Percentiles rank a stretch among this genome's conserved stretches.
These are phyloP conservation scores for Galeopsomyia nigrocyanea DNA, from an alignment of 2,888 invertebrate genomes.

Conservation along the genomic window DNA sequence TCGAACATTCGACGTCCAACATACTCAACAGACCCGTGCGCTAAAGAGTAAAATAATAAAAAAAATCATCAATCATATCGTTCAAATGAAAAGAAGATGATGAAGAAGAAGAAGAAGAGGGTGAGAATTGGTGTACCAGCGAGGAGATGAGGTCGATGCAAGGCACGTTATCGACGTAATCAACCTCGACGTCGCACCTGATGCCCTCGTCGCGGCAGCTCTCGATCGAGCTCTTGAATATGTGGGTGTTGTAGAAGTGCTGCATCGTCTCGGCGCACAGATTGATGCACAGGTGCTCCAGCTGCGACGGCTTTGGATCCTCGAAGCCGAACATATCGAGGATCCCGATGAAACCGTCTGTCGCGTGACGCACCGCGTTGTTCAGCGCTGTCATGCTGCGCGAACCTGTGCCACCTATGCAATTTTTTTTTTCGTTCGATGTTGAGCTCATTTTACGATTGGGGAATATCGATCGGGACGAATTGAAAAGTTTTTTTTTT, in stretches of 20 bases:
- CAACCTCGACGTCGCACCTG: slow-evolving; percentile 88
- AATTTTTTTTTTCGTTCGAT: not conserved
- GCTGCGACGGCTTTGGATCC: slow-evolving; percentile 88
- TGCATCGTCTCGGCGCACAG: slow-evolving; percentile 97
- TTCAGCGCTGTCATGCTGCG: slow-evolving; percentile 93
- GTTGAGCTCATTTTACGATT: not conserved
- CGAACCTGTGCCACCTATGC: slow-evolving; percentile 76
- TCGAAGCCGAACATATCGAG: slow-evolving; percentile 98
- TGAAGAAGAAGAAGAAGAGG: not conserved
- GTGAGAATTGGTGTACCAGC: slow-evolving; percentile 71
- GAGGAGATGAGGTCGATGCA: slow-evolving; percentile 96
- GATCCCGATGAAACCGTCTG: slow-evolving; percentile 95
- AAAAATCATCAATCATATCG: slow-evolving; percentile 16
- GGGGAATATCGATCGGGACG: too few species aligned
- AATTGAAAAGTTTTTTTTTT: not conserved
- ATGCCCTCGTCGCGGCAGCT: slow-evolving; percentile 95
- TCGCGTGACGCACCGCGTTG: slow-evolving; percentile 92
- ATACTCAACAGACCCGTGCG: slow-evolving; percentile 92
- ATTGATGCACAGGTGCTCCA: slow-evolving; percentile 95
- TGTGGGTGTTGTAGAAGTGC: slow-evolving; percentile 97
- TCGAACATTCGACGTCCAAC: slow-evolving; percentile 92
- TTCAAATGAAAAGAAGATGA: not conserved
- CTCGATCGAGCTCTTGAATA: slow-evolving; percentile 94
- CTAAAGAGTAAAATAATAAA: slow-evolving; percentile 60
- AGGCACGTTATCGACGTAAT: slow-evolving; percentile 95